Conservation (phyloP, 2,113 vertebrate species). For the Turnix velox region DNA sequence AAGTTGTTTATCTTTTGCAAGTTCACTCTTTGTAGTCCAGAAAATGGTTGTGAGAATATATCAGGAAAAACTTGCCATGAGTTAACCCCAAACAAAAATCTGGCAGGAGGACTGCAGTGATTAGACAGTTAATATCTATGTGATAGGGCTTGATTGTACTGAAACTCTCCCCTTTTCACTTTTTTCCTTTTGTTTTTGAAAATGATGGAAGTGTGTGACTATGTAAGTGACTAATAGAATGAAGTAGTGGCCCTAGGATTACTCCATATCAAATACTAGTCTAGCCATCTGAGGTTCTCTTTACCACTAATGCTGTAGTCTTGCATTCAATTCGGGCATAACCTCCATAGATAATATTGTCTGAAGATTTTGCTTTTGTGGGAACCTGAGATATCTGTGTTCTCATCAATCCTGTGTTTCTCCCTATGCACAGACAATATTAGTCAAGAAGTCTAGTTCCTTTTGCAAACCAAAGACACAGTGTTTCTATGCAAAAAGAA, state of each 20-base stretch:
- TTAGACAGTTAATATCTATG: not conserved
- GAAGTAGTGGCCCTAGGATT: not conserved
- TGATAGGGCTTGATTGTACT: not conserved
- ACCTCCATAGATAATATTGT: not conserved
- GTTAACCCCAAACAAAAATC: not conserved
- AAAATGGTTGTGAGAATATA: not conserved
- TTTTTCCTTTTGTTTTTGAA: not conserved
- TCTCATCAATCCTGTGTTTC: not conserved
- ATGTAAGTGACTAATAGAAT: not conserved
- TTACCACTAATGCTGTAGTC: not conserved
- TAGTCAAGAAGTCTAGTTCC: not conserved
- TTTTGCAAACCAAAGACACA: not conserved
- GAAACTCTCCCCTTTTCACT: not conserved
- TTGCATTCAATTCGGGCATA: not conserved
- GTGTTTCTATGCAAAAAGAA: not conserved
- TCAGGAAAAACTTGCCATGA: not conserved
- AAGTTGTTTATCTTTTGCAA: not conserved
- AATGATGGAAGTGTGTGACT: not conserved
- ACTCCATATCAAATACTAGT: not conserved
- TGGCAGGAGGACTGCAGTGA: not conserved
- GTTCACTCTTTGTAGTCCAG: not conserved
- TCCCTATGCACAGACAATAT: not conserved
- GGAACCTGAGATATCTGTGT: not conserved
- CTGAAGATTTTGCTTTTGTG: not conserved
- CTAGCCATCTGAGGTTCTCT: not conserved